Conservation (phyloP, 2,113 vertebrate genomes). For the Calidris pugnax region DNA sequence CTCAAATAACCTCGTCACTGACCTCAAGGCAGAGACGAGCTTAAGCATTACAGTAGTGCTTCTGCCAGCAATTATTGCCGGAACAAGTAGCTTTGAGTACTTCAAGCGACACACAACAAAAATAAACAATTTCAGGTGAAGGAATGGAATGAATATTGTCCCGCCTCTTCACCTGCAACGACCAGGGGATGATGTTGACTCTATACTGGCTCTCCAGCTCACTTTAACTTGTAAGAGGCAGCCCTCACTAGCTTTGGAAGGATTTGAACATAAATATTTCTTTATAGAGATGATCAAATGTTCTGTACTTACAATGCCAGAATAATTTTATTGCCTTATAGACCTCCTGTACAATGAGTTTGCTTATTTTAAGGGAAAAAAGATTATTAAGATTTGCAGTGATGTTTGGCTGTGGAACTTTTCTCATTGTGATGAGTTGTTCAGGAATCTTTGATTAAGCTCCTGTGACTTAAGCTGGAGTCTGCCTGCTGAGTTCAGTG, state of each 20-base stretch:
- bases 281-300: neutral
- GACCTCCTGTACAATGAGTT: neutral
- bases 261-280: neutral
- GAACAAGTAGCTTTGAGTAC: neutral
- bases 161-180: neutral
- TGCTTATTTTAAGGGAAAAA: neutral
- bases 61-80: neutral
- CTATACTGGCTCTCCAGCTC: neutral
- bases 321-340: neutral
- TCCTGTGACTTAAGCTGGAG: neutral
- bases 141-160: neutral
- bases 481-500: neutral
- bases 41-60: neutral
- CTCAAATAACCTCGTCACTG: neutral
- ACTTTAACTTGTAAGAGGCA: neutral
- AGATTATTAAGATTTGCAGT: neutral
- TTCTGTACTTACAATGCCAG: neutral
- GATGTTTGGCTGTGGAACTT: neutral
- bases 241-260: neutral
- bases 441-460: neutral
- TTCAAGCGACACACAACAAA: neutral
- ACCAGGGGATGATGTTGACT: neutral
- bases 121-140: neutral
- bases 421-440: neutral
- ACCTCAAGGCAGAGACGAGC: neutral